Percentiles rank a stretch among this genome's conserved stretches.
phyloP scores from a whole-genome alignment of 2,797 vertebrate genomes.

The Huso huso region DNA sequence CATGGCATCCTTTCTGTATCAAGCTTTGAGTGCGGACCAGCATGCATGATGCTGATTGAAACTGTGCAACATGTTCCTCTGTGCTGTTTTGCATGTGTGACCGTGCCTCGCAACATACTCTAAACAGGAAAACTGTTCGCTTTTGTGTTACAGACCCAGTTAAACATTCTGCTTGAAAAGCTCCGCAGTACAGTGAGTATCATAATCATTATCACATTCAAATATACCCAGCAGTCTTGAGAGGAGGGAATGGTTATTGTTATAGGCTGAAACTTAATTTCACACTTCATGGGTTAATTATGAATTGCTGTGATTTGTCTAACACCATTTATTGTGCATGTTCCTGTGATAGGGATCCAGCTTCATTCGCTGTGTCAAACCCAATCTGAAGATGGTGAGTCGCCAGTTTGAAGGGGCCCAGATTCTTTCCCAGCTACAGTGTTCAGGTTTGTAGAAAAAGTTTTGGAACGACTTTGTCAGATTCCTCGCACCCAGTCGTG shows the following conservation, averaged over 20 bases:
- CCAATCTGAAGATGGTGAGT: slow-evolving; percentile 94
- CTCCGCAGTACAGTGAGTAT: slow-evolving; percentile 90
- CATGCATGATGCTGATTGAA: slow-evolving; percentile 16
- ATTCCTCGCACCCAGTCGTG: too few relatives aligned
- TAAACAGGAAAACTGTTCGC: slow-evolving; percentile 10
- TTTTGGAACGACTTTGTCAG: too few relatives aligned
- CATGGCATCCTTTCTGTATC: background rate
- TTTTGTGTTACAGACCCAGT: slow-evolving; percentile 74
- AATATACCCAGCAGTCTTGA: too few relatives aligned
- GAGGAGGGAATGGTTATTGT: too few relatives aligned
- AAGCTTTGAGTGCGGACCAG: background rate
- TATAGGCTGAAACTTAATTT: too few relatives aligned
- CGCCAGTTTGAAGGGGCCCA: slow-evolving; percentile 92
- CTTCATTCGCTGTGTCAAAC: slow-evolving; percentile 94
- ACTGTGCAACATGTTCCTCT: too few relatives aligned
- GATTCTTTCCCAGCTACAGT: slow-evolving; percentile 94
- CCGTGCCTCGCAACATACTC: background rate
- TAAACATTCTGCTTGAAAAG: slow-evolving; percentile 92
- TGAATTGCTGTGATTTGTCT: too few relatives aligned
- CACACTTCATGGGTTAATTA: too few relatives aligned
- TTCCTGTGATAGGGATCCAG: slow-evolving; percentile 74
- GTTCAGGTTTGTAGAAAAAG: slow-evolving; percentile 67
- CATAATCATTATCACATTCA: too few relatives aligned
- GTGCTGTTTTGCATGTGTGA: too few relatives aligned
- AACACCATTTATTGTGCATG: too few relatives aligned